These are phyloP conservation scores for Drosophila borborema DNA, from an alignment of 2,888 invertebrate genomes.

Conservation along the genomic window DNA sequence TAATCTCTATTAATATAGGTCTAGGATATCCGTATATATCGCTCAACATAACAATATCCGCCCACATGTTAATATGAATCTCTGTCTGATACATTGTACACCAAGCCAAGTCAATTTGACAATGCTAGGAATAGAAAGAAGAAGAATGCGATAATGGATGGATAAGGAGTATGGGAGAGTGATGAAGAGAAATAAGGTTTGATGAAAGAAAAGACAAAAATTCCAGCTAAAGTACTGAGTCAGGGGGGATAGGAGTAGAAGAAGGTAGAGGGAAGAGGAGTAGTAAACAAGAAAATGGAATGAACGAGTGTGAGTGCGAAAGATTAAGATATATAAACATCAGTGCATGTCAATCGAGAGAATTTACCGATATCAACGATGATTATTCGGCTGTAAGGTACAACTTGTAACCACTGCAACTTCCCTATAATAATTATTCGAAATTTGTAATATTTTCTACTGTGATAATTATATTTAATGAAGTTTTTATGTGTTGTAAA, in stretches of 20 bases:
- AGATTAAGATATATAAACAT: not conserved
- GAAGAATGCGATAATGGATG: not conserved
- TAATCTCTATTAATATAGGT: not conserved
- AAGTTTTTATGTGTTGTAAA: not conserved
- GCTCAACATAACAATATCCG: not conserved
- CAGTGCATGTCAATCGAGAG: not conserved
- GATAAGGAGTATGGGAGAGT: not conserved
- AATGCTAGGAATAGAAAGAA: not conserved
- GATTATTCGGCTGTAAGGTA: not conserved
- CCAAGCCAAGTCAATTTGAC: not conserved
- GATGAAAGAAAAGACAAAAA: not conserved
- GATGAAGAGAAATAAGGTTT: not conserved
- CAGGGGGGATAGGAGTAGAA: too few relatives aligned
- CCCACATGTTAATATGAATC: not conserved
- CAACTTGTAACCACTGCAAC: not conserved
- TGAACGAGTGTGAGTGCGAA: too few relatives aligned
- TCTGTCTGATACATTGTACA: not conserved
- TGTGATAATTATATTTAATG: not conserved
- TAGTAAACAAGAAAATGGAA: not conserved
- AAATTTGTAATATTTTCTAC: not conserved
- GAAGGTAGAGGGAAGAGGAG: not conserved
- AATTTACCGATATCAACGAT: not conserved
- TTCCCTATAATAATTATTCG: not conserved
- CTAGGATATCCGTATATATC: not conserved
- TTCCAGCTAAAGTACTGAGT: too few relatives aligned